Evolutionary conservation across 2,888 invertebrate species (phyloP).

Genomic region (Dynastes tityus): DNA sequence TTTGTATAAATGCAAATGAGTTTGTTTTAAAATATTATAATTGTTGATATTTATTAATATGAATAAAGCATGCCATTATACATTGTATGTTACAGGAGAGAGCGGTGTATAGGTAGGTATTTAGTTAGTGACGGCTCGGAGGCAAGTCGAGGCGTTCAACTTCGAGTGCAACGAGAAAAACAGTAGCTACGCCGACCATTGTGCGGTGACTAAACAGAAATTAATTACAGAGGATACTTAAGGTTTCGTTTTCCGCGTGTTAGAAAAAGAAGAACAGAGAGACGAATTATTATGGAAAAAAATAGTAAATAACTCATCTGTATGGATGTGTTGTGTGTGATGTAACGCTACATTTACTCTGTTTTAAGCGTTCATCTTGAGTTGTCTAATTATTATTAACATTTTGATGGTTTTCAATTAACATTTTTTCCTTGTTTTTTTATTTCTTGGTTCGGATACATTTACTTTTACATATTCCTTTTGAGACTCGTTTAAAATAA

Average conservation of each 20-base stretch:
- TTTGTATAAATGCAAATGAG: conserved; percentile 55
- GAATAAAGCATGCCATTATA: neutral
- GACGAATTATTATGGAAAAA: conserved; percentile 13
- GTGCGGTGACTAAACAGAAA: conserved; percentile 40
- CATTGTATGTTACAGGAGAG: conserved; percentile 1
- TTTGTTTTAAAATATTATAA: conserved; percentile 50
- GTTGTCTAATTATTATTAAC: conserved; percentile 29
- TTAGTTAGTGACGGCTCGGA: no score
- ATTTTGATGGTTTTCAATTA: conserved; percentile 14
- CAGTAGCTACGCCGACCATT: conserved; percentile 6
- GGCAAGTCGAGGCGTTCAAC: conserved; percentile 20
- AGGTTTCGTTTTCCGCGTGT: neutral
- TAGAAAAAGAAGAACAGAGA: neutral
- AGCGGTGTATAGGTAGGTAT: neutral
- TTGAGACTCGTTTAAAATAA: neutral
- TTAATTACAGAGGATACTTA: conserved; percentile 36
- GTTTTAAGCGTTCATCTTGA: neutral
- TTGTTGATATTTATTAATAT: conserved; percentile 48
- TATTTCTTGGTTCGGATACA: no score
- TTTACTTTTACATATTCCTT: neutral
- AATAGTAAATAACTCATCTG: conserved; percentile 20
- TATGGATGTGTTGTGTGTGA: neutral
- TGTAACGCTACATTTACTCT: conserved; percentile 35
- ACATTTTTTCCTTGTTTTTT: neutral
- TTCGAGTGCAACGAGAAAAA: neutral